A percentile compares a stretch with the other conserved stretches of the same genome.
Conservation (phyloP, 2,113 vertebrate genomes). For the Chionomys nivalis region DNA sequence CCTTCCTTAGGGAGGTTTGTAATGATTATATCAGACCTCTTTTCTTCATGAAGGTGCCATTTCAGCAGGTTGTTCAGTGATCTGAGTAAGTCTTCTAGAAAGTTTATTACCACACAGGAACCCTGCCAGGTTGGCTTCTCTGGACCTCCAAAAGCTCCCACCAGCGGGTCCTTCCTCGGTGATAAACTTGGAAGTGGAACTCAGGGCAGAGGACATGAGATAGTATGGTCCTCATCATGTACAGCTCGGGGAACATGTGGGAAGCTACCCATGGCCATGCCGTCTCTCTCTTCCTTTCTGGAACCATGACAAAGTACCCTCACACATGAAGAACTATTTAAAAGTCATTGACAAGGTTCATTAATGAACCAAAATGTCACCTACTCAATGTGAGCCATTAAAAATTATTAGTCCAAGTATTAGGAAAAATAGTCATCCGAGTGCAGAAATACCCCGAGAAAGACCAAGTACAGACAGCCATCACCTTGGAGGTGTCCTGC, state of each 20-base stretch:
- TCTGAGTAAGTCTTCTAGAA: background rate
- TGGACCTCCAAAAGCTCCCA: background rate
- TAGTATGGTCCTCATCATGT: rapidly evolving
- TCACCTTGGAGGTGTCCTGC: background rate
- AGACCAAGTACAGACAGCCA: background rate
- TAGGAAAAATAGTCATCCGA: conserved; percentile 58
- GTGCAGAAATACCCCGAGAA: conserved; percentile 39
- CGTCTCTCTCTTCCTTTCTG: rapidly evolving
- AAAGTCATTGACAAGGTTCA: conserved; percentile 45
- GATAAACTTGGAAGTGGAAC: background rate
- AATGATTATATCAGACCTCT: too few species aligned
- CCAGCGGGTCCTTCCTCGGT: background rate
- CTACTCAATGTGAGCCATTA: conserved; percentile 55
- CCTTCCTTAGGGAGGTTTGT: background rate
- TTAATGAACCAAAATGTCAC: conserved; percentile 75
- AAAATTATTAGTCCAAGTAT: conserved; percentile 66
- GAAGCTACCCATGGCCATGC: rapidly evolving
- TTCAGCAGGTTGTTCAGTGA: rapidly evolving
- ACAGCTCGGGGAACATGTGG: background rate
- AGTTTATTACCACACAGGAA: background rate
- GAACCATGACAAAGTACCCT: background rate
- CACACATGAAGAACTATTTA: conserved; percentile 8
- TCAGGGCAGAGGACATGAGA: rapidly evolving
- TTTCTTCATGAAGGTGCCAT: rapidly evolving
- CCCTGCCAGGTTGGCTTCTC: background rate